phyloP scores from a whole-genome alignment of 1,140 invertebrate species.

The Anastrepha ludens region DNA sequence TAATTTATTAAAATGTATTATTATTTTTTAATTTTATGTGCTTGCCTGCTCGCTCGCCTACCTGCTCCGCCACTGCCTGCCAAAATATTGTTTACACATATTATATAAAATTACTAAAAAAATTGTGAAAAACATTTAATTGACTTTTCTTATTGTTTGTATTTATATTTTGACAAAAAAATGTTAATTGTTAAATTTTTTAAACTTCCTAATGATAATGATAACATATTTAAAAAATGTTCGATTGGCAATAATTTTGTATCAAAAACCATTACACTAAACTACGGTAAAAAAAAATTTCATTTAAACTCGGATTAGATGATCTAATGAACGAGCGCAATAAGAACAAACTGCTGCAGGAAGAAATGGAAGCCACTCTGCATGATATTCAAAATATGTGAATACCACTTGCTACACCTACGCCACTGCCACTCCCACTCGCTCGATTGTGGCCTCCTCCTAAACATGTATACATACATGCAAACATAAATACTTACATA shows the following conservation, averaged over 20 bases:
- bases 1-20: constrained; percentile 22
- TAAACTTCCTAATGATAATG: not conserved
- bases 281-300: not conserved
- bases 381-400: constrained; percentile 99
- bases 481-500: constrained; percentile 4
- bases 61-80: constrained; percentile 43
- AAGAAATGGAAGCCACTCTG: constrained; percentile 99
- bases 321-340: constrained; percentile 95
- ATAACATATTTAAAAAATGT: not conserved
- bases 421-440: constrained; percentile 52
- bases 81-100: not conserved
- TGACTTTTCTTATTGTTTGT: not conserved
- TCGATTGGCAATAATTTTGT: too few species aligned
- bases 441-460: constrained; percentile 43
- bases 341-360: constrained; percentile 96
- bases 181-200: constrained; percentile 3
- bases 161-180: not conserved
- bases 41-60: constrained; percentile 53
- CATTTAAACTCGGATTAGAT: constrained; percentile 78
- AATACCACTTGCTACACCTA: constrained; percentile 68
- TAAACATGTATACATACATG: not conserved
- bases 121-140: not conserved
- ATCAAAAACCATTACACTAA: not conserved
- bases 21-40: constrained; percentile 56
- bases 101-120: not conserved